Evolutionary conservation across 2,888 invertebrate species (phyloP).

Genomic region (Ichneumon xanthorius): DNA sequence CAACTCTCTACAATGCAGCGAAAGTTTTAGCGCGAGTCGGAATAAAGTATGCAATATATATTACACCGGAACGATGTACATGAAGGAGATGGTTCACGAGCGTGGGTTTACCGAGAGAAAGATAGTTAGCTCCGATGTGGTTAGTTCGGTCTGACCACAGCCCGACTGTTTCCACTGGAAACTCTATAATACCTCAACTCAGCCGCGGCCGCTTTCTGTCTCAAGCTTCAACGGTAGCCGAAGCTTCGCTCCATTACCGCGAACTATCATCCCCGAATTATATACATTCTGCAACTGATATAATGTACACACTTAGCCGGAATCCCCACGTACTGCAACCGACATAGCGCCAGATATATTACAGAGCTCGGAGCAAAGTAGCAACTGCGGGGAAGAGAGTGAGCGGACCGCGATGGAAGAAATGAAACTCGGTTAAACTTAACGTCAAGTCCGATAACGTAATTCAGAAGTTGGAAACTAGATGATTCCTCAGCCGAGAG

Average conservation of each 20-base stretch:
- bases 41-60: background rate
- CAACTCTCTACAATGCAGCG: background rate
- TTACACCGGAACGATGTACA: background rate
- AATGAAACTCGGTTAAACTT: conserved; percentile 45
- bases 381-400: background rate
- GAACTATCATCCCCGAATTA: conserved; percentile 1
- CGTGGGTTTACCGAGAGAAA: background rate
- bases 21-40: background rate
- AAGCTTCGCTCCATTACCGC: conserved; percentile 7
- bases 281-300: background rate
- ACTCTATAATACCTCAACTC: conserved; percentile 6
- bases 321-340: background rate
- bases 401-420: conserved; percentile 6
- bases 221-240: background rate
- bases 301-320: background rate
- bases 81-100: background rate
- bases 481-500: conserved; percentile 5
- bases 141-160: background rate
- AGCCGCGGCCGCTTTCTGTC: background rate
- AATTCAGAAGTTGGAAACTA: conserved; percentile 51
- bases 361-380: background rate
- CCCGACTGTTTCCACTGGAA: conserved; percentile 7
- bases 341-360: background rate
- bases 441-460: conserved; percentile 52
- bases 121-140: background rate